These are phyloP conservation scores for Ptychodera flava DNA, from an alignment of 35 echinoderm and acorn worm genomes.

Conservation along the genomic window DNA sequence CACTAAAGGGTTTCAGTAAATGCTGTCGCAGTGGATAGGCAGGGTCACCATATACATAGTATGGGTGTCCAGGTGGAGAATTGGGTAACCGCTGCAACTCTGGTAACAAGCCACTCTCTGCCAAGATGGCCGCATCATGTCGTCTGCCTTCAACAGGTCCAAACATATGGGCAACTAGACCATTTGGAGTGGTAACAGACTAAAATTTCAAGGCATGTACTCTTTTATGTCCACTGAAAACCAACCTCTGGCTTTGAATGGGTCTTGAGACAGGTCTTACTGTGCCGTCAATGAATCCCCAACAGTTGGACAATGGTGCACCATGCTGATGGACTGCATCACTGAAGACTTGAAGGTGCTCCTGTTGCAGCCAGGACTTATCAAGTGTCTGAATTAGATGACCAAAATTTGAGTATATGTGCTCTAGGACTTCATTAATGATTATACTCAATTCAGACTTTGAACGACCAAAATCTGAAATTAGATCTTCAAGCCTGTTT, in stretches of 20 bases:
- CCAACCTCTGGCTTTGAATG: neutral
- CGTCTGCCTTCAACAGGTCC: constrained; percentile 51
- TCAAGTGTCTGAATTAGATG: constrained; percentile 14
- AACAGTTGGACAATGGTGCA: constrained; percentile 33
- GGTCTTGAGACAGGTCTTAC: constrained; percentile 42
- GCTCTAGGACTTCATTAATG: neutral
- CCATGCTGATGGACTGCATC: constrained; percentile 23
- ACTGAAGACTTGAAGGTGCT: constrained; percentile 9
- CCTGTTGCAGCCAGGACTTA: constrained; percentile 10
- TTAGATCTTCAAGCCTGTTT: neutral
- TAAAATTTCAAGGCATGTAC: constrained; percentile 36
- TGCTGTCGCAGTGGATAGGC: constrained; percentile 27
- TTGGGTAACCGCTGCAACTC: constrained; percentile 3
- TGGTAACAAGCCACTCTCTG: constrained; percentile 18
- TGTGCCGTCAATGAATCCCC: constrained; percentile 44
- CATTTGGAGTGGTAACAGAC: constrained; percentile 36
- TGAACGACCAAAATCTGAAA: neutral
- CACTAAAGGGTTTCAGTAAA: constrained; percentile 19
- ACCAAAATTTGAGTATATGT: too few species aligned
- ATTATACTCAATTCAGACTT: neutral
- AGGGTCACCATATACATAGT: constrained; percentile 57
- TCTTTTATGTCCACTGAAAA: constrained; percentile 47
- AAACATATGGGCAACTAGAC: constrained; percentile 40
- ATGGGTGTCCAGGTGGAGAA: constrained; percentile 10
- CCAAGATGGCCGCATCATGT: constrained; percentile 27